Evolutionary conservation across 1,140 invertebrate genomes (phyloP), one percentile per base, ranked within the genome.

Genomic region (Amyelois transitella): DNA sequence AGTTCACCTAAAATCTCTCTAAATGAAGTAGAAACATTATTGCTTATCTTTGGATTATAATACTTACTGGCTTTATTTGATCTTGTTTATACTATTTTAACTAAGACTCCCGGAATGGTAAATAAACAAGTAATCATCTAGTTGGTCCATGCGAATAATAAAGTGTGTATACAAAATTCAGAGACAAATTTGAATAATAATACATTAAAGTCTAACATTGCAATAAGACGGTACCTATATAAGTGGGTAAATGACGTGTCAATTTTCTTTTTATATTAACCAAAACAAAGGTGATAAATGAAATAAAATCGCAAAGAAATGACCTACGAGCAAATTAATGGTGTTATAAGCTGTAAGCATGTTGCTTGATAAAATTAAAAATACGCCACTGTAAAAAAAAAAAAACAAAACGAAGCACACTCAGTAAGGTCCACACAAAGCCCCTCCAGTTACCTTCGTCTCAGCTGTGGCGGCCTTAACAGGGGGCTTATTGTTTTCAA

Each of bases 401-500:
- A 24, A 25, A 48, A 14, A 73, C 69, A 53, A 71, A 66, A 75
- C 62, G 66, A 74, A 80, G 77, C 75, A 74, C 74, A 73, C 57
- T 56, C 55, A 55, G 63, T 60, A 25, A 59, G 60, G 64, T 59
- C 58, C 69, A 77, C 68, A 72, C 63, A 69, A 67, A 58, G 65
- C 65, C 38, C 70, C 72, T 69, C 62, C 60, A 45, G 64, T 83
- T 87, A 86, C 82, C 84, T 87, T 87, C 66, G 62, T 58, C 43
- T 86, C 84, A 72, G 67, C 78, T 64, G 64, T 66, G 66, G 74
- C 56, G 18, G 72, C 53, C 66, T 80, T 85, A 62, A 64, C 62
- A 51, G 74, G 54, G 71, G 65, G 70, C 74, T 88, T 70, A 75
- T 90, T 90, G 68, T 91, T 91, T 72, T 94, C 93, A 59, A 94